Conservation (phyloP, 2,888 invertebrate genomes). For the Oscheius sp. region DNA sequence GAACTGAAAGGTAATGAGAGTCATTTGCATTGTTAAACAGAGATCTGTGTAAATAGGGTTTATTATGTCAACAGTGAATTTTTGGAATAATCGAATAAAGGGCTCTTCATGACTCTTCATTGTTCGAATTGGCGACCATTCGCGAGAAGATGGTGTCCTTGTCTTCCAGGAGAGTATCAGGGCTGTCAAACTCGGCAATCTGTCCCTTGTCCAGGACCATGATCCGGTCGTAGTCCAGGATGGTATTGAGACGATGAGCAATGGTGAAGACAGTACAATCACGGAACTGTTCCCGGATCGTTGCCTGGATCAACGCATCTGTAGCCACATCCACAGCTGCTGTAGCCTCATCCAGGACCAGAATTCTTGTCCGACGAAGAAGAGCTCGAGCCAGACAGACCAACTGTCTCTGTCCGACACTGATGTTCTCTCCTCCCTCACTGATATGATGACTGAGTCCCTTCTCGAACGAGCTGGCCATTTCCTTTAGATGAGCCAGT, state of each 20-base stretch:
- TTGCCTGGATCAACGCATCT: constrained; percentile 76
- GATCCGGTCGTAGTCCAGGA: constrained; percentile 82
- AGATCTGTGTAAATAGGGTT: no score
- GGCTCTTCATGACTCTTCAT: constrained; percentile 4
- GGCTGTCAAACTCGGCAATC: constrained; percentile 75
- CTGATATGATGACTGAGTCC: constrained; percentile 57
- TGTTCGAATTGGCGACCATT: constrained; percentile 75
- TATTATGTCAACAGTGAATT: constrained; percentile 28
- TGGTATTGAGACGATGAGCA: constrained; percentile 86
- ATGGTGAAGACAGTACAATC: constrained; percentile 78
- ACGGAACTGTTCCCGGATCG: constrained; percentile 83
- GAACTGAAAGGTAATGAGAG: no score
- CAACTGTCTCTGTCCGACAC: constrained; percentile 42
- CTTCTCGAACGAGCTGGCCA: constrained; percentile 41
- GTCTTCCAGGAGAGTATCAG: constrained; percentile 72
- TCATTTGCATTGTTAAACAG: no score
- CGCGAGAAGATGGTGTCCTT: constrained; percentile 73
- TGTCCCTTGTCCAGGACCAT: constrained; percentile 75
- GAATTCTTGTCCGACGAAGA: constrained; percentile 75
- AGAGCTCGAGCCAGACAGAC: constrained; percentile 47
- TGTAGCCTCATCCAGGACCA: constrained; percentile 80
- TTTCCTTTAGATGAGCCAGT: constrained; percentile 64
- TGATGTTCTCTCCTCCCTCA: constrained; percentile 66
- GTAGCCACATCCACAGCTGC: constrained; percentile 77
- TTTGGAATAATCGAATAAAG: constrained; percentile 3